Base-by-base conservation (phyloP, 2,888 invertebrate genomes). In the Tanypteryx hageni region DNA sequence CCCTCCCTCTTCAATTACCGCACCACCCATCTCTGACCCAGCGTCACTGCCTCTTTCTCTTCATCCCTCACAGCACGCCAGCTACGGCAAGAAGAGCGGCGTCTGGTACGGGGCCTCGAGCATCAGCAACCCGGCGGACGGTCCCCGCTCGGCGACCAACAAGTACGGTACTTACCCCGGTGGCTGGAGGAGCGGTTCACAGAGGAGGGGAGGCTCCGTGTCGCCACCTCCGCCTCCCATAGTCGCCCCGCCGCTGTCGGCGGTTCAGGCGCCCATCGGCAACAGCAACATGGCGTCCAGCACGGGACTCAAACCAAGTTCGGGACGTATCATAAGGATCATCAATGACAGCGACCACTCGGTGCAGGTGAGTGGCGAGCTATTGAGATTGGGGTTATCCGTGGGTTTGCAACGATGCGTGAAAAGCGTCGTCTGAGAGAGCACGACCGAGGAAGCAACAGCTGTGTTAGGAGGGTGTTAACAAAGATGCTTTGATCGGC, bases 301-400 rank as follows among this genome's bases (percentile, higher is more conserved):
- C 94, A 81, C 85, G 89, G 92, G 92, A 84, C 93, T 92, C 91
- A 98, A 98, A 94, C 97, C 98, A 16, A 97, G 97, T 94, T 98
- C 98, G 93, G 98, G 98, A 91, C 96, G 98, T 94, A 98, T 98
- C 94, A 98, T 99, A 95, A 96, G 99, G 94, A 98, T 99, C 94
- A 98, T 99, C 94, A 99, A 99, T 95, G 98, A 98, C 95, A 97
- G 98, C 96, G 98, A 98, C 95, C 98, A 98, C 95, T 97, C 98
- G 76, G 97, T 98, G 94, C 98, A 98, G 97, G 98, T 98, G 95
- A 95, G 93, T 92, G 59, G 92, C 16, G 89, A 56, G 16, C 10
- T 16, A 44, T 5, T n/a, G n/a, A n/a, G n/a, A n/a, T n/a, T n/a
- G n/a, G n/a, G n/a, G 44, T 44, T 44, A 44, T 44, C 44, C 3